Percentiles rank a stretch among this genome's conserved stretches.
Conservation (phyloP, 2,113 vertebrate species). For the Phasianus colchicus region DNA sequence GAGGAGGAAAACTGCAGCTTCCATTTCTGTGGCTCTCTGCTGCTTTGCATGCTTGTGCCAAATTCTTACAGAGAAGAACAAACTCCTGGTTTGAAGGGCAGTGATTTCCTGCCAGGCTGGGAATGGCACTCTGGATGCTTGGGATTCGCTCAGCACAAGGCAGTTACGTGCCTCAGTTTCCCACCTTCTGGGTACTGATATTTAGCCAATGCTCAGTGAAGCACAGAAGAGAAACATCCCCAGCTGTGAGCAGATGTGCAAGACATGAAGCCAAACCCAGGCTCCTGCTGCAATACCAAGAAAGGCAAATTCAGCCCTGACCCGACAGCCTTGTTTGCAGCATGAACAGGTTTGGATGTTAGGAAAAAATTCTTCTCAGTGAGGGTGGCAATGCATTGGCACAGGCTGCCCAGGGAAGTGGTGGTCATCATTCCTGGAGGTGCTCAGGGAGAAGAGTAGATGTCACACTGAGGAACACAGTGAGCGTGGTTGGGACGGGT, state of each 20-base stretch:
- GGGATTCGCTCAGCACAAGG: not conserved
- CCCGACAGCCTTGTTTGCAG: not conserved
- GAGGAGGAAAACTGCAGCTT: not conserved
- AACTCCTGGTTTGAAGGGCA: not conserved
- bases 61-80: not conserved
- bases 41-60: not conserved
- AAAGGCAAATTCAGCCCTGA: not conserved
- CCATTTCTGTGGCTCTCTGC: not conserved
- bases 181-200: not conserved
- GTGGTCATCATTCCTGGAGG: too few relatives aligned
- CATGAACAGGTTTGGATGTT: too few relatives aligned
- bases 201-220: too few relatives aligned
- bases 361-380: too few relatives aligned
- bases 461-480: too few relatives aligned
- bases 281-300: not conserved
- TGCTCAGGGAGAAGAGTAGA: too few relatives aligned
- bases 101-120: not conserved
- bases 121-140: accelerated
- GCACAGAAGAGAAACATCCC: accelerated
- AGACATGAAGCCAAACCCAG: not conserved
- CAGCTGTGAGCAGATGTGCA: not conserved
- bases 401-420: too few relatives aligned
- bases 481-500: too few relatives aligned
- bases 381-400: too few relatives aligned
- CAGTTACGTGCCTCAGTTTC: not conserved